A percentile compares a stretch with the other conserved stretches of the same genome.
Evolutionary conservation across 2,888 invertebrate genomes (phyloP).

Genomic region (Agrotis ipsilon): DNA sequence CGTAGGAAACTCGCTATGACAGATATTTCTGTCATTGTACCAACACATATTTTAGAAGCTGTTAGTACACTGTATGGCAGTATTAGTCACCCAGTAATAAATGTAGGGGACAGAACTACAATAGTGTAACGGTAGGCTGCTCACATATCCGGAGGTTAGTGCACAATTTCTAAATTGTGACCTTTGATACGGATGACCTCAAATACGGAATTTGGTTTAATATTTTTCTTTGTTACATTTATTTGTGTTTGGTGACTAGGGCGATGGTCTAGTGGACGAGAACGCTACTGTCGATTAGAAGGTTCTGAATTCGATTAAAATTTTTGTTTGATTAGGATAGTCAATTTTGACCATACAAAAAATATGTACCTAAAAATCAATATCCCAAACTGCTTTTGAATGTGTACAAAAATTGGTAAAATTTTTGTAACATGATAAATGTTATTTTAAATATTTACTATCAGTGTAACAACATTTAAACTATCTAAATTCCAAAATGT

Average conservation of each 20-base stretch:
- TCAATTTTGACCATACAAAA: too few species aligned
- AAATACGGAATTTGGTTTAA: conserved; percentile 28
- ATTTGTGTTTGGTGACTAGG: background rate
- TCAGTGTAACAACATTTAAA: too few species aligned
- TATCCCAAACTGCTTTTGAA: too few species aligned
- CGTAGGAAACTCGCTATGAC: too few species aligned
- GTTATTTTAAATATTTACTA: too few species aligned
- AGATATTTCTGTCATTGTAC: too few species aligned
- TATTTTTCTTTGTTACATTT: conserved; percentile 23
- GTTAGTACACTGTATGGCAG: conserved; percentile 7
- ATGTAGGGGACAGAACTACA: conserved; percentile 68
- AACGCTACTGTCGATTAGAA: background rate
- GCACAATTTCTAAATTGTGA: conserved; percentile 66
- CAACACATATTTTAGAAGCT: too few species aligned
- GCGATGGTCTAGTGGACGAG: background rate
- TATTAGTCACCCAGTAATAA: conserved; percentile 63
- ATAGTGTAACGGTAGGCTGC: conserved; percentile 72
- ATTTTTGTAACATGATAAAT: too few species aligned
- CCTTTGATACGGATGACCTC: conserved; percentile 60
- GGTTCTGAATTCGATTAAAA: background rate
- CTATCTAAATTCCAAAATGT: too few species aligned
- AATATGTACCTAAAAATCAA: too few species aligned
- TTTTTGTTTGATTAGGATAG: too few species aligned
- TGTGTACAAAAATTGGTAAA: too few species aligned
- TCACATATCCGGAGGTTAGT: conserved; percentile 70